Base-by-base conservation (phyloP, 1,140 invertebrate species). In the Drosophila triauraria region DNA sequence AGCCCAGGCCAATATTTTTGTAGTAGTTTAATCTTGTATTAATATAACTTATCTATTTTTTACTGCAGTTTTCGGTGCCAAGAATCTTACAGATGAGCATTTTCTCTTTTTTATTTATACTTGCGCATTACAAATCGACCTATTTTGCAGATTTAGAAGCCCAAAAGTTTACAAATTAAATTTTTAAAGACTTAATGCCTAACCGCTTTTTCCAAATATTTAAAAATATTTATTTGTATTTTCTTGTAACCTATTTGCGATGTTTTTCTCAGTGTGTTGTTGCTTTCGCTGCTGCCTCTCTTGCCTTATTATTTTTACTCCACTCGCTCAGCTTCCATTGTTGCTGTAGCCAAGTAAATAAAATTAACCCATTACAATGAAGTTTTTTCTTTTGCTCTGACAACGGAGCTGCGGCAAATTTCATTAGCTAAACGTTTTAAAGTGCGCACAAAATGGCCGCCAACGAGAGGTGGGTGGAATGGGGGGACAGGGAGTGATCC, bases 311-410 rank as follows among this genome's bases (percentile, higher is more conserved):
- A 80, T 87, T 86, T 85, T 79, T 64, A 75, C 79, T 78, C 59
- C 64, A 75, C 68, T 84, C 61, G 78, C 67, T 51, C 72, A 53
- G 79, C 59, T 57, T 50, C 56, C 77, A 85, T 84, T 84, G 82
- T 82, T 77, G 75, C 67, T 71, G 75, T 71, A 42, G 68, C 74
- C 68, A 81, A 86, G 82, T 85, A 85, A 85, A 85, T 86, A 85
- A 85, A 85, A 85, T 85, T 85, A 85, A 85, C 82, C 82, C 82
- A 85, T 85, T 85, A 85, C 82, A 86, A 85, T 85, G 82, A 86
- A 85, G 82, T 85, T 86, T 77, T 76, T 83, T 74, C 78, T 67
- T 48, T 56, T 20, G 25, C 48, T 63, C 69, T 69, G 64, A 70
- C 67, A 70, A 70, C 67, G 67, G 48, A 70, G 70, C 78, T 74